Evolutionary conservation across 2,888 invertebrate species (phyloP), one percentile per base, ranked within the genome.

Genomic region (Pristionchus exspectatus): DNA sequence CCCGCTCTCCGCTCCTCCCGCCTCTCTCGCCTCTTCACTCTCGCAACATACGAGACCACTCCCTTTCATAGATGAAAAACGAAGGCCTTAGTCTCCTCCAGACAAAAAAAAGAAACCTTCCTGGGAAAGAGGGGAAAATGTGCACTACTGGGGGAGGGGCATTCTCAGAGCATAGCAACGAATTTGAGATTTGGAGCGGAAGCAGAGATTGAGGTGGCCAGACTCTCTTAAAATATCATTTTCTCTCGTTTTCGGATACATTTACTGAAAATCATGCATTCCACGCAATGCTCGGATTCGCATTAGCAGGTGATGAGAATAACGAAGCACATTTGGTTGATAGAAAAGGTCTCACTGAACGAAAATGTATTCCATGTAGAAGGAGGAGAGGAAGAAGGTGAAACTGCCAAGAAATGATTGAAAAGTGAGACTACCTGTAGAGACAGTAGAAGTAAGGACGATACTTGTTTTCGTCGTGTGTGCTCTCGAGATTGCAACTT

Each of bases 41-140:
- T 18, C 81, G 81, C 81, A 81, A 81, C 81, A 81, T 54, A 44
- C 81, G 50, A 81, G 81, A 81, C 81, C 74, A 74, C 74, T 74
- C 74, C 74, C 74, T 74, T 74, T 81, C 81, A 54, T 81, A 54
- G 50, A 81, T 81, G 81, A 81, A 81, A 81, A 81, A 74, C 38
- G 38, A 33, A 50, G 81, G 50, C 81, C 38, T 69, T 33, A n/a
- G 50, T 72, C 72, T 33, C 18, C 30, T 30, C 81, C 44, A 3
- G 14, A 10, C 81, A 27, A 27, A 81, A 72, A 81, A 81, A 81
- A 81, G 81, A 81, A 38, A 59, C 59, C 59, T 38, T 27, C 63
- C 59, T 63, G 69, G 56, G 69, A 87, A 44, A 44, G 50, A 12
- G 9, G 85, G 84, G 50, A 66, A 63, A 10, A 21, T 33, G 33